These are phyloP conservation scores for Trichacis sp. DNA, from an alignment of 2,888 invertebrate genomes.

Conservation along the genomic window DNA sequence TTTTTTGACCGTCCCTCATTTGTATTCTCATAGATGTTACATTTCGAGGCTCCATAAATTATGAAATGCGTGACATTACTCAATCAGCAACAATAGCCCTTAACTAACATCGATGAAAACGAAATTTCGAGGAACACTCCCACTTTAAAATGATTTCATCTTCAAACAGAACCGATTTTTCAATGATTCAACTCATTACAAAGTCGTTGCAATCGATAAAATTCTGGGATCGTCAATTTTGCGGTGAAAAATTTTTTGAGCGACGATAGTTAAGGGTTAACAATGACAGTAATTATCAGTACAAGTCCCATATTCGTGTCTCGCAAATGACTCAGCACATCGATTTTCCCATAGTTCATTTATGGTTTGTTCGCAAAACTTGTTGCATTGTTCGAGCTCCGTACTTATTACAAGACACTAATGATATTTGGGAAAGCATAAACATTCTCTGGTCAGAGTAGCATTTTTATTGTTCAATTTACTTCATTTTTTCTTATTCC, in stretches of 20 bases:
- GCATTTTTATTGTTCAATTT: slow-evolving; percentile 45
- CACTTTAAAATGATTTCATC: too few species aligned
- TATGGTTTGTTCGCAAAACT: slow-evolving; percentile 11
- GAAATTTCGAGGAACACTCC: not conserved
- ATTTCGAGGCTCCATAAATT: slow-evolving; percentile 13
- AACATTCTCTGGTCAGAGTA: slow-evolving; percentile 44
- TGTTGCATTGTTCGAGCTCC: slow-evolving; percentile 34
- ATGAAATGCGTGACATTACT: slow-evolving; percentile 29
- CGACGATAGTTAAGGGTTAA: slow-evolving; percentile 32
- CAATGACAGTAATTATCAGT: slow-evolving; percentile 30
- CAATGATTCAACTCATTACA: too few species aligned
- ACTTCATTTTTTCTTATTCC: slow-evolving; percentile 42
- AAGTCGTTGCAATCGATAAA: too few species aligned
- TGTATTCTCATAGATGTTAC: not conserved
- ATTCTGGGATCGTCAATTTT: not conserved
- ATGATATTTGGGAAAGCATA: slow-evolving; percentile 43
- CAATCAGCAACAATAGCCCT: slow-evolving; percentile 33
- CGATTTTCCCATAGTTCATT: slow-evolving; percentile 20
- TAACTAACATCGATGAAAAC: slow-evolving; percentile 15
- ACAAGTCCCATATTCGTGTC: slow-evolving; percentile 21
- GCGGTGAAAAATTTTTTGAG: slow-evolving; percentile 15
- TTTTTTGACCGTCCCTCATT: slow-evolving; percentile 19
- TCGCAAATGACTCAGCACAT: slow-evolving; percentile 20
- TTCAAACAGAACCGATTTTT: not conserved
- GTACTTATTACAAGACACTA: slow-evolving; percentile 36